Base-by-base conservation (phyloP, 2,888 invertebrate genomes). In the Noctuana brunneofusca region DNA sequence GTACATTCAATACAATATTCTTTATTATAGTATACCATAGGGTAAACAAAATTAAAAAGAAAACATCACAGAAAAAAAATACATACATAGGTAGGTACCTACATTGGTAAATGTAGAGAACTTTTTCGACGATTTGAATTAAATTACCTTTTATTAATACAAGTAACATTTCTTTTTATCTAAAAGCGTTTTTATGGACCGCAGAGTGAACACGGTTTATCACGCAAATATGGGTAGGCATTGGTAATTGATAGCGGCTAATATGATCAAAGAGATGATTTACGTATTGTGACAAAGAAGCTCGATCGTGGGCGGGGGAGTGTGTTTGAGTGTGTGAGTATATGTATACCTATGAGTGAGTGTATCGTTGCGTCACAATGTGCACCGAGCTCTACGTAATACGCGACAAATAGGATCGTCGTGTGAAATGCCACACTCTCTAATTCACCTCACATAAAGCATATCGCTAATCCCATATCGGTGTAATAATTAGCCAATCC, bases 381-480 rank as follows among this genome's bases (percentile, higher is more conserved):
- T 74, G 80, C 79, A 76, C 66, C 75, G 77, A 79, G 78, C 80
- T 77, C 76, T 66, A 73, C 68, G 73, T 79, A 84, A 81, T 77
- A 72, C 78, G 80, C 76, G 79, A 83, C 83, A 83, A 86, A 83
- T 80, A 76, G 79, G 72, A 78, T 75, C 77, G 74, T 78, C 86
- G 87, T 87, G 87, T 75, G 87, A 87, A 87, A 72, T 69, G 68
- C 64, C 74, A 79, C 86, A 87, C 81, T 79, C 79, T 63, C 68
- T 66, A 71, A 71, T 69, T 64, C 62, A 53, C 64, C 66, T 56
- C 65, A 65, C 64, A 66, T 52, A 65, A 48, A 68, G 55, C 60
- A 58, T 48, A 60, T 60, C 60, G 54, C 35, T 62, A 55, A 62
- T 54, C 38, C 48, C 52, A 32, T 18, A 60, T 54, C 35, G 48